A percentile compares a stretch with the other conserved stretches of the same genome.
These are phyloP conservation scores for Oryzias javanicus DNA, from an alignment of 2,113 vertebrate species.

Conservation along the genomic window DNA sequence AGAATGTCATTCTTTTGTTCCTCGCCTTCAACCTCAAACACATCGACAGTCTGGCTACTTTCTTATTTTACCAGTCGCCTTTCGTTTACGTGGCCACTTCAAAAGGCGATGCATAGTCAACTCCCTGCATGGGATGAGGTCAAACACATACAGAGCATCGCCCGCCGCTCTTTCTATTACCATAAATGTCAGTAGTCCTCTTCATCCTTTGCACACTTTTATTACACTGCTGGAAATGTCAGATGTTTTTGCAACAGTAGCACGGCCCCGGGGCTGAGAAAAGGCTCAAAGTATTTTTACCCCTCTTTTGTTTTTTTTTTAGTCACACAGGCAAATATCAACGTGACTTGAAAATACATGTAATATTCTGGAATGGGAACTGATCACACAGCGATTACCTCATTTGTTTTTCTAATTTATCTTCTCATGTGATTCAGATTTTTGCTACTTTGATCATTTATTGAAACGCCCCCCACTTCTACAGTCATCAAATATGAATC, in stretches of 20 bases:
- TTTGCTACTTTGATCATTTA: slow-evolving; percentile 33
- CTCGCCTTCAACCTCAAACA: slow-evolving; percentile 37
- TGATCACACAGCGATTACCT: slow-evolving; percentile 6
- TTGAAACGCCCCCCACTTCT: slow-evolving; percentile 16
- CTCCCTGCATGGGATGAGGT: slow-evolving; percentile 65
- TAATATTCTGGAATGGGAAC: slow-evolving; percentile 11
- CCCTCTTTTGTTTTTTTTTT: slow-evolving; percentile 8
- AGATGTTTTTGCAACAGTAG: slow-evolving; percentile 65
- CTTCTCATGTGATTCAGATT: slow-evolving; percentile 8
- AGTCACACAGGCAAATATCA: slow-evolving; percentile 9
- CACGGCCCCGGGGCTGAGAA: slow-evolving; percentile 21
- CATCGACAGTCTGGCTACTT: slow-evolving; percentile 33
- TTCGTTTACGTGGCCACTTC: slow-evolving; percentile 73
- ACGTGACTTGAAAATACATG: slow-evolving; percentile 8
- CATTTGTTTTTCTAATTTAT: slow-evolving; percentile 28
- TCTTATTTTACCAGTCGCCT: slow-evolving; percentile 62
- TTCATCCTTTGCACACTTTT: slow-evolving; percentile 72
- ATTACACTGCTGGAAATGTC: slow-evolving; percentile 75
- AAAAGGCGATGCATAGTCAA: slow-evolving; percentile 80
- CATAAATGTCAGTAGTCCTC: slow-evolving; percentile 80
- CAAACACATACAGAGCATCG: slow-evolving; percentile 66
- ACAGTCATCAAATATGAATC: slow-evolving; percentile 43
- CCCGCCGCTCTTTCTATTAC: slow-evolving; percentile 72
- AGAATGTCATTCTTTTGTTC: slow-evolving; percentile 69
- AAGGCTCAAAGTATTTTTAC: slow-evolving; percentile 8